These are phyloP conservation scores for Lophotis ruficrista DNA, from an alignment of 2,113 vertebrate species.

Conservation along the genomic window DNA sequence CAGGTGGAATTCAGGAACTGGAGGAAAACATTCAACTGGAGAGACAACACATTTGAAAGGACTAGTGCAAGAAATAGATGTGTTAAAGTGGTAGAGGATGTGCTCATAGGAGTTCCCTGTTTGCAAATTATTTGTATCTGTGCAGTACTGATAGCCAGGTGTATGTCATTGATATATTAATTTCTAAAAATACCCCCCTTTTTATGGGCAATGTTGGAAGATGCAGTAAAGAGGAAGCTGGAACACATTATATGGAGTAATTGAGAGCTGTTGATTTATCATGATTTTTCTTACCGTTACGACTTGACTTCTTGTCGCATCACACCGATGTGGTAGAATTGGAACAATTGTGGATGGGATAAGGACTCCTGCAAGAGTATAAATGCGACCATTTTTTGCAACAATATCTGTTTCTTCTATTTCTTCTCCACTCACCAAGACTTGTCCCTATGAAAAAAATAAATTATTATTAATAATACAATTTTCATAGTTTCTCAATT, in stretches of 20 bases:
- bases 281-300: constrained; percentile 71
- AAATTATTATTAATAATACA: background rate
- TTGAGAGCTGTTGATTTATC: background rate
- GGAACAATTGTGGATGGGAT: constrained; percentile 88
- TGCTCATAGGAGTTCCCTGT: background rate
- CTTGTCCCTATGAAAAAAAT: constrained; percentile 79
- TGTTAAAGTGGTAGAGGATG: background rate
- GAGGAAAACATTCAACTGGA: background rate
- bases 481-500: background rate
- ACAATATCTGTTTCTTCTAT: constrained; percentile 84
- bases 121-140: background rate
- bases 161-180: background rate
- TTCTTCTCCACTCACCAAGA: constrained; percentile 78
- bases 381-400: constrained; percentile 88
- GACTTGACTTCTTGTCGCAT: constrained; percentile 68
- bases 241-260: background rate
- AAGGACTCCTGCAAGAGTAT: constrained; percentile 83
- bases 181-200: background rate
- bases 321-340: constrained; percentile 88
- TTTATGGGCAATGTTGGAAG: background rate
- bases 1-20: background rate
- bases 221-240: background rate
- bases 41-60: background rate
- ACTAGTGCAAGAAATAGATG: background rate
- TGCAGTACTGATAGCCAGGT: background rate